Evolutionary conservation across 2,113 vertebrate genomes (phyloP).

Genomic region (Tychaedon coryphoeus): DNA sequence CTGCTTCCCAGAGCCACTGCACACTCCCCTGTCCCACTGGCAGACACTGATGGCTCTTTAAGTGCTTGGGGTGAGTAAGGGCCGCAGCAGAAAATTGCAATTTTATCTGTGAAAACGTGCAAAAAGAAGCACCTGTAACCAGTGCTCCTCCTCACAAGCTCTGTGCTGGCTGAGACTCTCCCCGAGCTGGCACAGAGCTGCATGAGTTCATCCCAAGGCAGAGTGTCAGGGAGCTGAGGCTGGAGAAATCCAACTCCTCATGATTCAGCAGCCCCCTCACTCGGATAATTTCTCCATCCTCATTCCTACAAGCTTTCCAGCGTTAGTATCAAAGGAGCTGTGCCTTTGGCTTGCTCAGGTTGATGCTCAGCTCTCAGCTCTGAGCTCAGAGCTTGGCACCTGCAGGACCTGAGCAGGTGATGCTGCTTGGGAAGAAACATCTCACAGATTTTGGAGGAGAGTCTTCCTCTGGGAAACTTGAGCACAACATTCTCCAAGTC

Average conservation of each 20-base stretch:
- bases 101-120: neutral
- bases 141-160: neutral
- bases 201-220: neutral
- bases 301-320: neutral
- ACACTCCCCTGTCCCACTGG: rapidly evolving
- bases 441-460: neutral
- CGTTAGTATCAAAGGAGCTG: neutral
- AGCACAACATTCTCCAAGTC: rapidly evolving
- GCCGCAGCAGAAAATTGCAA: neutral
- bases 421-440: neutral
- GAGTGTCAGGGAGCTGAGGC: neutral
- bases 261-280: neutral
- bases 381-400: neutral
- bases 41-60: neutral
- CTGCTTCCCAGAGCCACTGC: neutral
- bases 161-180: neutral
- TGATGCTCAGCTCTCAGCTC: neutral
- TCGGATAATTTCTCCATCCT: neutral
- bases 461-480: neutral
- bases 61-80: neutral
- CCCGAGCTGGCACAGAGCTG: neutral
- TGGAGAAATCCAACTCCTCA: neutral
- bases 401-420: neutral
- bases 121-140: neutral
- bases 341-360: neutral